Evolutionary conservation across 2,113 vertebrate genomes (phyloP), one percentile per base, ranked within the genome.

Genomic region (Antechinus stuartii): DNA sequence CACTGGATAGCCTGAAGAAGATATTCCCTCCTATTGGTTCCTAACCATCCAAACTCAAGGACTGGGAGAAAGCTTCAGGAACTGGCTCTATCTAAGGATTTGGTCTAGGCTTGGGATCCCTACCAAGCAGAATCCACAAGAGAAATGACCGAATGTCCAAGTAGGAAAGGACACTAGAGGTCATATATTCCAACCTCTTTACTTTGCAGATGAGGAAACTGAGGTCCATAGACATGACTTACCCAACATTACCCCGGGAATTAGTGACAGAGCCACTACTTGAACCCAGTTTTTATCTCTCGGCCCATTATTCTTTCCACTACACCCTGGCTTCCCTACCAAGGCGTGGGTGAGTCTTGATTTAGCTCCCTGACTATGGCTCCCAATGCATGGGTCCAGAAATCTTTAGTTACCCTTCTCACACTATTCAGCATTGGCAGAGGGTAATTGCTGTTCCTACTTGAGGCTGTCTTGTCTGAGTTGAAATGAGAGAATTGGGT

Each of bases 381-480:
- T 49, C 90, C 90, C 90, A 30, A 27, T 50, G 90, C 49, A 49
- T 1, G 27, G 46, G 24, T 50, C 90, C 68, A 90, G 49, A 90
- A 90, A 47, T 49, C 90, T 52, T 12, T 90, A 90, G 90, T 90
- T 90, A 47, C 90, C 68, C 68, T 16, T 50, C 90, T 90, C 46
- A 90, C 25, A 26, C 49, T 47, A 7, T 90, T 84, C 68, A 84
- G 68, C 68, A 98, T 42, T 93, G 94, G 97, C 95, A 76, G 92
- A 97, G 96, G 95, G 93, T 52, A 52, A 26, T 26, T 52, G 46
- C 90, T 27, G 25, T 19, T 47, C 49, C 93, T 98, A 97, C 97
- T 91, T 91, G 94, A 93, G 47, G 93, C 96, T 98, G 97, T 97
- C 97, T 95, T 94, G 0, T 92, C 94, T 93, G 94, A 97, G 96